Evolutionary conservation across 2,888 invertebrate genomes (phyloP).

Genomic region (Tinea semifulvella): DNA sequence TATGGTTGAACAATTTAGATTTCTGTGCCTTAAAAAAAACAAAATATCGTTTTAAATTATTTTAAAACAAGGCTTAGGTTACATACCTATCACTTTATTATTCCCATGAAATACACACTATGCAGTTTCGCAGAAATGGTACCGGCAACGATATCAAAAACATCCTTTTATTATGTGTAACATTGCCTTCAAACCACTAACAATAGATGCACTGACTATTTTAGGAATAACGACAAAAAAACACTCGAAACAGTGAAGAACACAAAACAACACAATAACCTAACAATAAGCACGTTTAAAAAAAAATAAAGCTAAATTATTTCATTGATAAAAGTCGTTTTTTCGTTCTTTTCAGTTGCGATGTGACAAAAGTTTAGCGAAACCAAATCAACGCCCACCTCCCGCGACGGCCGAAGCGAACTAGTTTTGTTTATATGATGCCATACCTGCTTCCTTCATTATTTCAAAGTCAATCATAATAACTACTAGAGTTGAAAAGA

Average conservation of each 20-base stretch:
- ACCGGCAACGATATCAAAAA: conserved; percentile 31
- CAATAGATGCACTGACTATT: conserved; percentile 33
- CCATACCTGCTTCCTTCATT: no score
- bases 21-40: no score
- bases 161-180: conserved; percentile 48
- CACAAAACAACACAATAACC: background rate
- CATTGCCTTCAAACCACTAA: conserved; percentile 42
- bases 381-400: background rate
- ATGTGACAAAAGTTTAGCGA: background rate
- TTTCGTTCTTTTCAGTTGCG: background rate
- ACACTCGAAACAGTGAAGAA: background rate
- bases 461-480: conserved; percentile 1
- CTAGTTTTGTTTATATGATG: background rate
- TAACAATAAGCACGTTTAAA: background rate
- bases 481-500: no score
- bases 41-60: no score
- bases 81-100: no score
- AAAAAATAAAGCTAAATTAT: background rate
- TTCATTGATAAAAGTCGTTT: conserved; percentile 5
- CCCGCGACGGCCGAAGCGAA: background rate
- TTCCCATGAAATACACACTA: conserved; percentile 50
- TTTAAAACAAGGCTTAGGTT: no score
- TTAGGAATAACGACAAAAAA: background rate
- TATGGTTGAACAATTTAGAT: no score
- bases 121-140: conserved; percentile 33